Conservation (phyloP, 2,888 invertebrate genomes). For the Pheosia gnoma region DNA sequence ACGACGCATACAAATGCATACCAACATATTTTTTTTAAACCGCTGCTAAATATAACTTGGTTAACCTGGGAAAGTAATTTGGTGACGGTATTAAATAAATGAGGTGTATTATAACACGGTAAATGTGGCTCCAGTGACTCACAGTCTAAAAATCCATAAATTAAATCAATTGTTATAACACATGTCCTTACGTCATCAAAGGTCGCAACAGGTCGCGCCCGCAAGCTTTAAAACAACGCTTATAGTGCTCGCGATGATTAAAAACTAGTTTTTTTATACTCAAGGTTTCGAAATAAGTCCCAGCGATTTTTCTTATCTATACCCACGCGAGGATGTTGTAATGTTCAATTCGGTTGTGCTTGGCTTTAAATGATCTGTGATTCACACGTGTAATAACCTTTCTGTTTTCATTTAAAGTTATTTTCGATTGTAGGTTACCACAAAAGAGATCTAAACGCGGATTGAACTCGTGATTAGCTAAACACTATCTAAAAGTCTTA, state of each 20-base stretch:
- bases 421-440: too few species aligned
- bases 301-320: slow-evolving; percentile 23
- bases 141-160: neutral
- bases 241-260: slow-evolving; percentile 41
- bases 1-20: neutral
- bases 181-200: slow-evolving; percentile 13
- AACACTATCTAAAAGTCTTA: too few species aligned
- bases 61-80: neutral
- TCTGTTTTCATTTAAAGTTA: too few species aligned
- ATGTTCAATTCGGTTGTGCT: neutral
- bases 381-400: neutral
- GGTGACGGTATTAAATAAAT: too few species aligned
- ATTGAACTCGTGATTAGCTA: too few species aligned
- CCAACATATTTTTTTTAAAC: neutral
- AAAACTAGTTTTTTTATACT: slow-evolving; percentile 52
- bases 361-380: neutral
- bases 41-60: neutral
- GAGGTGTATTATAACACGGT: too few species aligned
- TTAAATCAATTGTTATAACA: slow-evolving; percentile 6
- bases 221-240: slow-evolving; percentile 26
- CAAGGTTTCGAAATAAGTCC: slow-evolving; percentile 45
- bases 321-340: slow-evolving; percentile 15
- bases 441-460: too few species aligned
- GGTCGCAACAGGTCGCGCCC: slow-evolving; percentile 16
- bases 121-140: neutral